These are phyloP conservation scores for Plectropomus leopardus DNA, from an alignment of 2,113 vertebrate genomes.

Conservation along the genomic window DNA sequence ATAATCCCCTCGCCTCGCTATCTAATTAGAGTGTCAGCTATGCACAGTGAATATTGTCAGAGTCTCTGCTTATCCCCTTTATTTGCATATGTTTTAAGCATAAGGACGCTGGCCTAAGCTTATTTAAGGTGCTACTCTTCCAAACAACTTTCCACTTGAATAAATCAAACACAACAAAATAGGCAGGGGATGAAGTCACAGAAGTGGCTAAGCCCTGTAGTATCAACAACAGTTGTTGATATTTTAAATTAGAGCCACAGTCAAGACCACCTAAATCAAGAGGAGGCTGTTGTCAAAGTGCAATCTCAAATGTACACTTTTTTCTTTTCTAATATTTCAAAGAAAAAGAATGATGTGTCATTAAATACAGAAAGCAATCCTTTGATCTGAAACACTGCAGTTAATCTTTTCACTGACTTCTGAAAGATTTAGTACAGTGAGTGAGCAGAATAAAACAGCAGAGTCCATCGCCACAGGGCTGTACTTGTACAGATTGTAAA, in stretches of 20 bases:
- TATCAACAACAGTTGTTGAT: conserved; percentile 10
- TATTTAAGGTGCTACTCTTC: conserved; percentile 56
- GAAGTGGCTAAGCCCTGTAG: background rate
- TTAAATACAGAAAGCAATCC: conserved; percentile 42
- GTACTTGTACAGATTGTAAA: conserved; percentile 54
- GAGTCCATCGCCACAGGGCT: conserved; percentile 25
- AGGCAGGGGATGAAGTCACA: conserved; percentile 16
- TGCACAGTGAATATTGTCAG: conserved; percentile 54
- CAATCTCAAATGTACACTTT: conserved; percentile 1
- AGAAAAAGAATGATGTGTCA: conserved; percentile 41
- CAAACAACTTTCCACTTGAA: conserved; percentile 61
- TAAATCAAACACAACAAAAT: conserved; percentile 51
- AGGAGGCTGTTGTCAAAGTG: conserved; percentile 13
- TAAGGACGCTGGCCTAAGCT: conserved; percentile 46
- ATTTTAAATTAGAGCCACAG: conserved; percentile 10
- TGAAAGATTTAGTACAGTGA: conserved; percentile 41
- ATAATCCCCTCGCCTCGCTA: conserved; percentile 55
- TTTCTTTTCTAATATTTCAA: conserved; percentile 37
- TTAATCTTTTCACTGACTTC: conserved; percentile 50
- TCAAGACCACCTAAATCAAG: conserved; percentile 11
- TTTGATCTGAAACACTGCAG: conserved; percentile 60
- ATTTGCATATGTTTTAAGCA: conserved; percentile 71
- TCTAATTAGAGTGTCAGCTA: conserved; percentile 76
- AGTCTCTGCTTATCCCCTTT: conserved; percentile 67
- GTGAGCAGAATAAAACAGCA: conserved; percentile 41